Evolutionary conservation across 2,797 vertebrate genomes (phyloP).

Genomic region (Phoeniculus purpureus): DNA sequence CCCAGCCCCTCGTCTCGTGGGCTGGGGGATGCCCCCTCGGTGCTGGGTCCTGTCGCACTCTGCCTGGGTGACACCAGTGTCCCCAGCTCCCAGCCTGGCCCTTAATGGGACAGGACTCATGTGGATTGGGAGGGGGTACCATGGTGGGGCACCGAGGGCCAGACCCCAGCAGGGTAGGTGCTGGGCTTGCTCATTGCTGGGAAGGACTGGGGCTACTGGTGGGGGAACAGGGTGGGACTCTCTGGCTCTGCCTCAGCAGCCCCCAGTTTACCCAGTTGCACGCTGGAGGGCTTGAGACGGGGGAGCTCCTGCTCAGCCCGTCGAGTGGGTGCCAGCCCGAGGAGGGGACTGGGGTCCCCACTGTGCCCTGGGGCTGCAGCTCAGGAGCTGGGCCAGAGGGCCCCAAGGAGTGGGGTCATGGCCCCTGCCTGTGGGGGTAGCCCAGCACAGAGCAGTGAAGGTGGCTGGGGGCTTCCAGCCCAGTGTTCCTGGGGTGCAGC

Average conservation of each 20-base stretch:
- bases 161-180: not conserved
- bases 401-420: rapidly evolving
- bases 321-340: not conserved
- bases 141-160: not conserved
- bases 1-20: not conserved
- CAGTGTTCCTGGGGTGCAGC: not conserved
- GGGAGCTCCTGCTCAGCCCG: not conserved
- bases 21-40: not conserved
- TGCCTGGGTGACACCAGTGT: not conserved
- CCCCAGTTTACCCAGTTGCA: not conserved
- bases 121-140: not conserved
- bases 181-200: not conserved
- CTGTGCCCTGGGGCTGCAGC: not conserved
- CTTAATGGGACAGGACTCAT: not conserved
- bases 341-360: not conserved
- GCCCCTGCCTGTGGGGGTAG: rapidly evolving
- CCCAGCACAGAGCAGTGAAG: not conserved
- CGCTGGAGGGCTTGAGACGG: not conserved
- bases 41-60: not conserved
- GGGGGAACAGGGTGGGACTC: not conserved
- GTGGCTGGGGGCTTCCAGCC: rapidly evolving
- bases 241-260: not conserved
- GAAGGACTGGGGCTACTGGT: not conserved
- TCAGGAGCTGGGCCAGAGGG: not conserved
- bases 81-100: not conserved